Conservation (phyloP, 2,113 vertebrate species). For the Lepidothrix coronata region DNA sequence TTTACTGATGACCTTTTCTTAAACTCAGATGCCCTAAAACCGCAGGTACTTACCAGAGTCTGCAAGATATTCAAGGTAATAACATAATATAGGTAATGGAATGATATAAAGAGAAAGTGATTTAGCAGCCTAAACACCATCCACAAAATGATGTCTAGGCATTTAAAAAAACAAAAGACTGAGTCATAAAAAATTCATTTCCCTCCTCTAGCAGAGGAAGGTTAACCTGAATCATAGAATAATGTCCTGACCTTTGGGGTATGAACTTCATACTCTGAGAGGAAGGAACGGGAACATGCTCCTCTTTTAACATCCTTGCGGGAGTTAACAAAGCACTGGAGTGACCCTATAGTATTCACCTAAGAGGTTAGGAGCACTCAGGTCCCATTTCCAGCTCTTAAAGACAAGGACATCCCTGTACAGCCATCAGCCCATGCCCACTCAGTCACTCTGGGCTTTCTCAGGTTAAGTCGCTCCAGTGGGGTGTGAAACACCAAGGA, state of each 20-base stretch:
- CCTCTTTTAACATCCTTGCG: not conserved
- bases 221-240: not conserved
- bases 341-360: not conserved
- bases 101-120: not conserved
- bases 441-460: too few species aligned
- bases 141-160: not conserved
- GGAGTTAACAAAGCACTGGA: not conserved
- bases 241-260: not conserved
- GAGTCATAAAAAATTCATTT: not conserved
- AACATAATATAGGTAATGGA: not conserved
- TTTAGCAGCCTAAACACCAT: not conserved
- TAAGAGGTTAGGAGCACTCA: not conserved
- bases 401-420: not conserved
- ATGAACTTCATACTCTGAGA: not conserved
- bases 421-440: not conserved
- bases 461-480: not conserved
- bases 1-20: conserved; percentile 5
- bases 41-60: not conserved
- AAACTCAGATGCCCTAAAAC: not conserved
- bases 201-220: not conserved
- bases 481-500: accelerated
- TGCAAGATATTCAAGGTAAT: not conserved
- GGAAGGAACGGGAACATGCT: not conserved
- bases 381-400: not conserved
- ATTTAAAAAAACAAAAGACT: not conserved